Percentiles rank a stretch among this genome's conserved stretches.
These are phyloP conservation scores for Bradynema listronoti DNA, from an alignment of 1,140 invertebrate genomes.

Conservation along the genomic window DNA sequence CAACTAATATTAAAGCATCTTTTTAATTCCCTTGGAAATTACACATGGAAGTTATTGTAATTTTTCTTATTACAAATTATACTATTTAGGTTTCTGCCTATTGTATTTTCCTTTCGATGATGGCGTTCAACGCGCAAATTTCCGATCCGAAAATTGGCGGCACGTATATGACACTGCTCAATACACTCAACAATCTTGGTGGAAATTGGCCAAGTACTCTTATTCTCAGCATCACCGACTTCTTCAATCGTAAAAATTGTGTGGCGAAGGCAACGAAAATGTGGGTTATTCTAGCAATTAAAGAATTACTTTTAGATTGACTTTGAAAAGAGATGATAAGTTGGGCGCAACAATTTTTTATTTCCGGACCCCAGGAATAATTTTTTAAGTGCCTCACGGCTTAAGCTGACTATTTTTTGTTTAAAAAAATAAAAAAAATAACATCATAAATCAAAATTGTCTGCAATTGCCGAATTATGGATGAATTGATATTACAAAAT, in stretches of 20 bases:
- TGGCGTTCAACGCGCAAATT: conserved; percentile 67
- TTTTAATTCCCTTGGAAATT: background rate
- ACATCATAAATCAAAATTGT: too few species aligned
- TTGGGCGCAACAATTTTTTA: too few species aligned
- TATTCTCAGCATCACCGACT: conserved; percentile 81
- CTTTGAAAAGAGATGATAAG: too few species aligned
- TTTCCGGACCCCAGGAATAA: too few species aligned
- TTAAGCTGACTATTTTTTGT: too few species aligned
- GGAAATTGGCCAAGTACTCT: conserved; percentile 92
- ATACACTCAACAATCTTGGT: conserved; percentile 89
- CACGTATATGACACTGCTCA: conserved; percentile 97
- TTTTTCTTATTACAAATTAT: background rate
- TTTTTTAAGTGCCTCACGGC: background rate
- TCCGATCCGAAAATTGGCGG: conserved; percentile 86
- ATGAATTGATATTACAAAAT: too few species aligned
- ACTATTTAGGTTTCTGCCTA: conserved; percentile 63
- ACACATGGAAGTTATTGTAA: background rate
- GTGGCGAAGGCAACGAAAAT: conserved; percentile 40
- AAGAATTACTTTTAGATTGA: background rate
- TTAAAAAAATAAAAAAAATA: too few species aligned
- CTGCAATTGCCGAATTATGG: too few species aligned
- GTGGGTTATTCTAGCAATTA: conserved; percentile 16
- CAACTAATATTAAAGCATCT: conserved; percentile 5
- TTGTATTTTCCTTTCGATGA: conserved; percentile 71
- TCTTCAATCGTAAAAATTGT: conserved; percentile 55